Conservation (phyloP, 1,140 invertebrate genomes). For the Pseudomyrmex sp. region DNA sequence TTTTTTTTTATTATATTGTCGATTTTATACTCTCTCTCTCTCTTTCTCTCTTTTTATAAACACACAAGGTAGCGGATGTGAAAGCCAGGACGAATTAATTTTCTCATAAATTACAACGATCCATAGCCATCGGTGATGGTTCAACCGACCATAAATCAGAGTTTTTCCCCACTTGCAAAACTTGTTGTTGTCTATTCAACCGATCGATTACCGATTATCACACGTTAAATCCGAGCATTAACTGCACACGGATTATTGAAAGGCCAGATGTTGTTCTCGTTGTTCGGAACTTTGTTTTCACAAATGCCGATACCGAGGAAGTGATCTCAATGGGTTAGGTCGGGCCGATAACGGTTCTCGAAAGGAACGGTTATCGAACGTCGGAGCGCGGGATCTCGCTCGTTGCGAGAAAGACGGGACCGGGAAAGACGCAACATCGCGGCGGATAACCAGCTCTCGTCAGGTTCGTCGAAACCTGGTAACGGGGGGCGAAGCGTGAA, state of each 20-base stretch:
- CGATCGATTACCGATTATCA: neutral
- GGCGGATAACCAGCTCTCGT: conserved; percentile 33
- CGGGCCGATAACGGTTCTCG: conserved; percentile 79
- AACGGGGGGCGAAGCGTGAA: conserved; percentile 44
- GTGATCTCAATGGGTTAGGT: conserved; percentile 74
- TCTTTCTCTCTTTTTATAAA: too few species aligned
- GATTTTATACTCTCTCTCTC: too few species aligned
- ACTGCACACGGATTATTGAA: neutral
- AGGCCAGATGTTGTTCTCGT: neutral
- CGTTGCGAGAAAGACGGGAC: conserved; percentile 13
- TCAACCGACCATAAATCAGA: conserved; percentile 22
- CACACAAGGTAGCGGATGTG: neutral
- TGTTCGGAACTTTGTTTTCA: conserved; percentile 37
- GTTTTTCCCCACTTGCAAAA: neutral
- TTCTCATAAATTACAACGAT: neutral
- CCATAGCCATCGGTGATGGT: neutral
- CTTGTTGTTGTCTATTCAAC: neutral
- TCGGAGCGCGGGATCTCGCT: conserved; percentile 1
- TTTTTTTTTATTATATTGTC: too few species aligned
- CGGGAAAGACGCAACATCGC: conserved; percentile 21
- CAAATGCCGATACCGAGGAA: conserved; percentile 41
- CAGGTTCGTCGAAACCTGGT: conserved; percentile 34
- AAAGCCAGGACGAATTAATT: conserved; percentile 25
- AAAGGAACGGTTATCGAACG: conserved; percentile 76
- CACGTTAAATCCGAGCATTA: neutral